Evolutionary conservation across 2,888 invertebrate species (phyloP).

Genomic region (Cyrtodaria siliqua): DNA sequence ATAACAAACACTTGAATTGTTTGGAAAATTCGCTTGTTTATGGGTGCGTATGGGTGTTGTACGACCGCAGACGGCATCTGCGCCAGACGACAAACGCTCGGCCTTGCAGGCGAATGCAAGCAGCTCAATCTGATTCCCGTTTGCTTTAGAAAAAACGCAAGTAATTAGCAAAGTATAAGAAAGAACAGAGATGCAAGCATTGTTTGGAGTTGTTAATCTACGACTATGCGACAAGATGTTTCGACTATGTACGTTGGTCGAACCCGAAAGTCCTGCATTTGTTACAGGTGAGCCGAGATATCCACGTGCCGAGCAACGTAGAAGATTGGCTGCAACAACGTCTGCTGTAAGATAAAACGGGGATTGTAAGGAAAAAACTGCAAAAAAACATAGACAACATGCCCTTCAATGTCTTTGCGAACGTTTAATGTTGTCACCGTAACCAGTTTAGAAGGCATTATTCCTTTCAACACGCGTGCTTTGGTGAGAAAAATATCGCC

Average conservation of each 20-base stretch:
- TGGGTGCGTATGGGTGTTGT: constrained; percentile 41
- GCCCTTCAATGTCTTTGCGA: too few relatives aligned
- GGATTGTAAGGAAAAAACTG: background rate
- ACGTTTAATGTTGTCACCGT: too few relatives aligned
- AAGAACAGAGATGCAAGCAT: constrained; percentile 31
- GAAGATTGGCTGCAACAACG: too few relatives aligned
- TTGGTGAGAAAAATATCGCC: too few relatives aligned
- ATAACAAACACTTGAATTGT: constrained; percentile 67
- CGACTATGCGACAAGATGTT: background rate
- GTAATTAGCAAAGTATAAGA: constrained; percentile 47
- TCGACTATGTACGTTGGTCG: constrained; percentile 28
- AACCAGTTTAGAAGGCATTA: too few relatives aligned
- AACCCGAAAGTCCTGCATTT: constrained; percentile 12
- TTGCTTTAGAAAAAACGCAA: constrained; percentile 19
- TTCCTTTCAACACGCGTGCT: too few relatives aligned
- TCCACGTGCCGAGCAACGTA: constrained; percentile 41
- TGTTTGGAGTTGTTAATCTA: constrained; percentile 38
- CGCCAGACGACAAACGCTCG: constrained; percentile 15
- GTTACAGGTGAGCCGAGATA: constrained; percentile 46
- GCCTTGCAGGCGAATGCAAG: constrained; percentile 14
- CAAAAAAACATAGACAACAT: background rate
- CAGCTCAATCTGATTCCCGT: background rate
- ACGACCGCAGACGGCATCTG: constrained; percentile 46
- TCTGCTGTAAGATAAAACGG: too few relatives aligned
- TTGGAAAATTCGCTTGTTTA: constrained; percentile 56